A percentile compares a stretch with the other conserved stretches of the same genome.
phyloP scores from a whole-genome alignment of 2,113 vertebrate genomes.

The Chitala chitala region DNA sequence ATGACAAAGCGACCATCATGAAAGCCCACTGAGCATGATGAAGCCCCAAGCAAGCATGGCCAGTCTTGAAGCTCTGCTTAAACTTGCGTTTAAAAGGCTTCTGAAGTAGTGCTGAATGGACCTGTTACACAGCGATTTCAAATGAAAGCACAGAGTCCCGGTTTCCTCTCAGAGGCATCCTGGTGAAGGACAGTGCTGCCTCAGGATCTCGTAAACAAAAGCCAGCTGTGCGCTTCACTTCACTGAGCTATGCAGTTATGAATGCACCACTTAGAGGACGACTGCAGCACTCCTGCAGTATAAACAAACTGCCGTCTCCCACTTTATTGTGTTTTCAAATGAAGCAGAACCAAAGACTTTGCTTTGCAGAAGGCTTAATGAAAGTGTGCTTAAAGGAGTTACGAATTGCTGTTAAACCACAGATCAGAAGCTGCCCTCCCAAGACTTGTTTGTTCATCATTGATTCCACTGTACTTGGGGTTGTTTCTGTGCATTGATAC shows the following conservation, averaged over 20 bases:
- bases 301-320: conserved; percentile 47
- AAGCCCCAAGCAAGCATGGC: not conserved
- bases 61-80: not conserved
- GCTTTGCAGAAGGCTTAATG: no score
- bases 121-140: not conserved
- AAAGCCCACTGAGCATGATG: conserved; percentile 11
- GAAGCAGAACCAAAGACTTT: no score
- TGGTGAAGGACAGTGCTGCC: not conserved
- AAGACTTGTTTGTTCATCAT: conserved; percentile 36
- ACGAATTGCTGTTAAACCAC: not conserved
- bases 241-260: conserved; percentile 33
- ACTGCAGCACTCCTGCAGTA: conserved; percentile 34
- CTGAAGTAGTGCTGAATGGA: conserved; percentile 2
- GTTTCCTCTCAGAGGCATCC: conserved; percentile 5
- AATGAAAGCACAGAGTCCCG: not conserved
- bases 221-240: conserved; percentile 41
- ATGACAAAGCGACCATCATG: not conserved
- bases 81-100: no score
- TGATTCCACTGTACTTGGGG: not conserved
- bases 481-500: not conserved
- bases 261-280: conserved; percentile 28
- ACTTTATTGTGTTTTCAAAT: conserved; percentile 37
- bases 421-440: not conserved
- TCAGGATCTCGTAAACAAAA: not conserved
- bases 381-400: no score